A percentile compares a stretch with the other conserved stretches of the same genome.
These are phyloP conservation scores for Drosophila paramelanica DNA, from an alignment of 2,888 invertebrate species.

Conservation along the genomic window DNA sequence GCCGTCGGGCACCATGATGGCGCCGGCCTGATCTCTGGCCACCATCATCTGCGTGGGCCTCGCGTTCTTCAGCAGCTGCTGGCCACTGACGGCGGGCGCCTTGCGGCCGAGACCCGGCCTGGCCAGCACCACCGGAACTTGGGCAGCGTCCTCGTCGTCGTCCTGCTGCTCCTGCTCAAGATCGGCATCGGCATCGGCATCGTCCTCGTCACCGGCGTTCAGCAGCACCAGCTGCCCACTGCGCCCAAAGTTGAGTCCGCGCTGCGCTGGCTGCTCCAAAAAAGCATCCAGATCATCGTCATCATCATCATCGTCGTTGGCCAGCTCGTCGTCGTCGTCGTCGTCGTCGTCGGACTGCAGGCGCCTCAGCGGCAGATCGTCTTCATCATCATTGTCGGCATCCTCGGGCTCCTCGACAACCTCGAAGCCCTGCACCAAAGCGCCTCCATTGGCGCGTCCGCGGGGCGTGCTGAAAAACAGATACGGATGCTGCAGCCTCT, in stretches of 20 bases:
- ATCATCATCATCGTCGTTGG: conserved; percentile 31
- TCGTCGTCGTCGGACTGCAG: conserved; percentile 26
- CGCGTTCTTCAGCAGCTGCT: conserved; percentile 60
- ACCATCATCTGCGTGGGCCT: conserved; percentile 76
- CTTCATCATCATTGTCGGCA: conserved; percentile 31
- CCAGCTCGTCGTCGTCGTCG: conserved; percentile 31
- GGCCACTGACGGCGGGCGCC: conserved; percentile 20
- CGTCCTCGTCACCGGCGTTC: conserved; percentile 9
- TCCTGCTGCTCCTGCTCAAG: conserved; percentile 13
- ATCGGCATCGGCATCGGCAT: conserved; percentile 20
- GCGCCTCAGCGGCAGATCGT: conserved; percentile 24
- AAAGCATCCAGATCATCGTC: conserved; percentile 20
- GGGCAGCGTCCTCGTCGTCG: conserved; percentile 12
- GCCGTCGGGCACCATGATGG: conserved; percentile 81
- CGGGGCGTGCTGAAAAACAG: conserved; percentile 76
- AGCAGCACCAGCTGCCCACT: conserved; percentile 38
- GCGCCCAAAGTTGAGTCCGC: conserved; percentile 31
- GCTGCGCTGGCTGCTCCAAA: neutral
- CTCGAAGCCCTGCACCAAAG: conserved; percentile 71
- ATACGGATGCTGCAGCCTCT: conserved; percentile 72
- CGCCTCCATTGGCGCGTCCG: conserved; percentile 67
- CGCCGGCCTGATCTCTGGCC: conserved; percentile 75
- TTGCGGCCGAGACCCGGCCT: conserved; percentile 30
- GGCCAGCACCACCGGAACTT: conserved; percentile 21
- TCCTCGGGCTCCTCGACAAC: conserved; percentile 56